Evolutionary conservation across 1,140 invertebrate genomes (phyloP), one percentile per base, ranked within the genome.

Genomic region (Microplitis mediator): DNA sequence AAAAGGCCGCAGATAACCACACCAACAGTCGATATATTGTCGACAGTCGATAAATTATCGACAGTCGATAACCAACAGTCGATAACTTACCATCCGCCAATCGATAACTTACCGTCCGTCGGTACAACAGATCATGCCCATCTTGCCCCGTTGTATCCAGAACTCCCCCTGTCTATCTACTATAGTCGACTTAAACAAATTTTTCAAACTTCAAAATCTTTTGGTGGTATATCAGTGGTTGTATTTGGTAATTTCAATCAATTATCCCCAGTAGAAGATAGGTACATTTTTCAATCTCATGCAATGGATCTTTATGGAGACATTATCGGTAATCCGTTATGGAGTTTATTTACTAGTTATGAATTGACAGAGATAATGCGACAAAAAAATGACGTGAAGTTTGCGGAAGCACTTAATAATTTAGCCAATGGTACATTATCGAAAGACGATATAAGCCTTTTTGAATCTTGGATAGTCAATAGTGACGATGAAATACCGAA

Each of bases 171-270:
- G n/a, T n/a, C n/a, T n/a, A n/a, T n/a, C n/a, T n/a, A n/a, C n/a
- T n/a, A 83, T 68, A 54, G 35, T 5, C 50, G 82, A 39, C 51
- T 85, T 6, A 63, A 76, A 64, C 78, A 84, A 78, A 80, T 84
- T 54, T 78, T 80, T 51, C 67, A 75, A 11, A 65, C 16, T 8
- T 68, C 74, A 9, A 36, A 74, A 68, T 31, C 50, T 32, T 80
- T 80, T 73, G 76, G 72, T 13, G 77, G 79, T 36, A 65, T 77
- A 63, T 75, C 77, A 61, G 65, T 81, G 5, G 68, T 82, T 8
- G 50, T 77, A 34, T 74, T 81, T 51, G 77, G 75, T 31, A 77
- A 80, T 76, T 74, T 78, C 32, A 71, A 71, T 60, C 78, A 80
- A 74, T 68, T 79, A 56, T 74, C 71, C 54, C 76, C 78, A 31